Percentiles rank a stretch among this genome's conserved stretches.
phyloP scores from a whole-genome alignment of 2,113 vertebrate species.

The Polypterus bichir region DNA sequence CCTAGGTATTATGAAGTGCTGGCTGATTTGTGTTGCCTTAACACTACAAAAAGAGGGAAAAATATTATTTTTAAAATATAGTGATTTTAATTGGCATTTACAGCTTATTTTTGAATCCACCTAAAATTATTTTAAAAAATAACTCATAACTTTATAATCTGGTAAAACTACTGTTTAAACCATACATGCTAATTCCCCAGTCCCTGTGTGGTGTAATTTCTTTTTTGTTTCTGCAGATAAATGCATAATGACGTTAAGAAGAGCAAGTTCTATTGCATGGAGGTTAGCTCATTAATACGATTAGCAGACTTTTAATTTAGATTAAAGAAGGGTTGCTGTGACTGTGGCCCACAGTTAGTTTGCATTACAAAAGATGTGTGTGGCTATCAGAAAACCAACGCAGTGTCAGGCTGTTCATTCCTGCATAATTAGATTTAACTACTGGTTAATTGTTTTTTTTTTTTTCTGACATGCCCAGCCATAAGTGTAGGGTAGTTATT shows the following conservation, averaged over 20 bases:
- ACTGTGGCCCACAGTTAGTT: constrained; percentile 24
- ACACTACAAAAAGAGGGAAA: no score
- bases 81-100: no score
- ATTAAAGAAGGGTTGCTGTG: constrained; percentile 38
- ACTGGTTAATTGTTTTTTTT: constrained; percentile 23
- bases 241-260: constrained; percentile 33
- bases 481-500: no score
- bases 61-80: no score
- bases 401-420: constrained; percentile 27
- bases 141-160: neutral
- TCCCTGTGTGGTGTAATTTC: constrained; percentile 15
- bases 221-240: constrained; percentile 29
- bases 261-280: constrained; percentile 30
- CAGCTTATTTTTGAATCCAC: no score
- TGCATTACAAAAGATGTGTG: constrained; percentile 32
- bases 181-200: constrained; percentile 25
- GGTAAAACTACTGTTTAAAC: constrained; percentile 17
- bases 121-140: no score
- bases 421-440: constrained; percentile 30
- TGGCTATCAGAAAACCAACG: constrained; percentile 34
- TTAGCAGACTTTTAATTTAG: constrained; percentile 45
- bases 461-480: constrained; percentile 7
- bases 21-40: no score
- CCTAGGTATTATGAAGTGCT: no score
- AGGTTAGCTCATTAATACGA: constrained; percentile 43